A percentile compares a stretch with the other conserved stretches of the same genome.
Conservation (phyloP, 2,888 invertebrate genomes). For the Acrocera orbiculus region DNA sequence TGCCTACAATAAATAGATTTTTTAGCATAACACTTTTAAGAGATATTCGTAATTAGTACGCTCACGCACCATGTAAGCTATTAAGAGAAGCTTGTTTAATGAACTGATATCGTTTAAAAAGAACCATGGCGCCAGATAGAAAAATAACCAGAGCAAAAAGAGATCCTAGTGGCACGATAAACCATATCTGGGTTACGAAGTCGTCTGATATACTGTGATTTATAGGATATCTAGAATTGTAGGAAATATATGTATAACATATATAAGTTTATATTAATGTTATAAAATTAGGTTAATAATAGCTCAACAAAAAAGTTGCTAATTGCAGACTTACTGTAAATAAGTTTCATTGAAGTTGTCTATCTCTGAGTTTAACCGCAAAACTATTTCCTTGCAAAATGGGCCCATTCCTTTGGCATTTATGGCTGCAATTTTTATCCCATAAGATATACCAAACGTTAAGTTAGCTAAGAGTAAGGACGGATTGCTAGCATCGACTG, state of each 20-base stretch:
- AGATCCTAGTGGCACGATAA: constrained; percentile 70
- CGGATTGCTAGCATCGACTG: constrained; percentile 50
- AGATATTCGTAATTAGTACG: too few relatives aligned
- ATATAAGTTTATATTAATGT: too few relatives aligned
- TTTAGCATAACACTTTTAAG: too few relatives aligned
- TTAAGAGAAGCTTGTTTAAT: constrained; percentile 51
- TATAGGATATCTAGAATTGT: constrained; percentile 35
- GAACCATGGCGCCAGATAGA: constrained; percentile 64
- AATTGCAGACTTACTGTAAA: too few relatives aligned
- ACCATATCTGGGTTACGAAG: constrained; percentile 75
- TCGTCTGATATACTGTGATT: constrained; percentile 42
- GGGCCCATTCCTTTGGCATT: constrained; percentile 68
- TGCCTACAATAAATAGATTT: too few relatives aligned
- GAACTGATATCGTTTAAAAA: constrained; percentile 53
- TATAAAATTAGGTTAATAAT: too few relatives aligned
- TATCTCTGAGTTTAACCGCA: too few relatives aligned
- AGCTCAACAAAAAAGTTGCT: too few relatives aligned
- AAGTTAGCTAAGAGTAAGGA: constrained; percentile 65
- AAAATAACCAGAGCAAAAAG: constrained; percentile 70
- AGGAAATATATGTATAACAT: too few relatives aligned
- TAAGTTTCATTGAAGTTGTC: too few relatives aligned
- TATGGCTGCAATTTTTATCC: constrained; percentile 66
- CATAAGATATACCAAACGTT: constrained; percentile 64
- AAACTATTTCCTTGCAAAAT: too few relatives aligned
- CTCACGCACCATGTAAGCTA: constrained; percentile 34